phyloP scores from a whole-genome alignment of 2,888 invertebrate genomes.

The Drosophila paracracens region DNA sequence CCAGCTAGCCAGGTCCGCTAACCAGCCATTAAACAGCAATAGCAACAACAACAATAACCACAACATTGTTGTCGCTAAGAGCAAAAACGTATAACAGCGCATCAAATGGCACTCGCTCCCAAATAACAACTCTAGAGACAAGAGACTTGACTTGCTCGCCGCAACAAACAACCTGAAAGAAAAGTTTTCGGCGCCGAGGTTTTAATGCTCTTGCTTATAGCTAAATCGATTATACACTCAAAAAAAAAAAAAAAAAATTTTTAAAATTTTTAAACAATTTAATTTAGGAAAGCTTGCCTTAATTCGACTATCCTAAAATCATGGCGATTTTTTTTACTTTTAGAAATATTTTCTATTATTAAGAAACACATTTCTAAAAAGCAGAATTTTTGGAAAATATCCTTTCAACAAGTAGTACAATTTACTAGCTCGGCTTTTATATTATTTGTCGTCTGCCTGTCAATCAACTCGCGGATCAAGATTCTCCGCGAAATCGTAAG shows the following conservation, averaged over 20 bases:
- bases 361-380: background rate
- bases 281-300: background rate
- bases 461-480: background rate
- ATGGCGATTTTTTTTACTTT: background rate
- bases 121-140: conserved; percentile 32
- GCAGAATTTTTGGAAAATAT: background rate
- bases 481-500: background rate
- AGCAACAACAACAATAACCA: conserved; percentile 25
- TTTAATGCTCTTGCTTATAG: background rate
- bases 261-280: background rate
- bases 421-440: background rate
- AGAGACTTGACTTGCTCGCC: conserved; percentile 39
- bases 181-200: background rate
- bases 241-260: background rate
- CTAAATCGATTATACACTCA: background rate
- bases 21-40: conserved; percentile 56
- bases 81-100: conserved; percentile 52
- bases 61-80: conserved; percentile 34
- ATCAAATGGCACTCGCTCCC: conserved; percentile 75
- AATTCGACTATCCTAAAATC: background rate
- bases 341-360: background rate
- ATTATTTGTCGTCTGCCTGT: background rate
- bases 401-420: background rate
- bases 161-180: background rate
- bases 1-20: conserved; percentile 56